Base-by-base conservation (phyloP, 2,888 invertebrate species). In the Watsonalla cultraria region DNA sequence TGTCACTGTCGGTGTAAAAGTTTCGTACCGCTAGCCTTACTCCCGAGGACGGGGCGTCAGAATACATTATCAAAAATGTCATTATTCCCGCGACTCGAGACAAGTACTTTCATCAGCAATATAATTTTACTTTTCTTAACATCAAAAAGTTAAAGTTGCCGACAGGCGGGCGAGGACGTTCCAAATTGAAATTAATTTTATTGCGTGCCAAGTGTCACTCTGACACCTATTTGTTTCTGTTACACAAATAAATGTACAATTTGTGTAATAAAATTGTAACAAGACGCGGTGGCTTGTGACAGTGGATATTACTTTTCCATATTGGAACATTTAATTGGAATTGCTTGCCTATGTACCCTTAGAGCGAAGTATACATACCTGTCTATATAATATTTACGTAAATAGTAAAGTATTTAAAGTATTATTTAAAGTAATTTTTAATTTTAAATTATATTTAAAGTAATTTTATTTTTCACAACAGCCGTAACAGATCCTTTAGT, bases 1-100 rank as follows among this genome's bases (percentile, higher is more conserved):
- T 42, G 42, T 42, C 42, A 42, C 5, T 11, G 42, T 42, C 8
- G 42, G 37, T 58, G 68, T 61, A 58, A 51, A 54, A 70, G 56
- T 61, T 68, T 57, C 45, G 50, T 56, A 62, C 57, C 54, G 54
- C 47, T 55, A 33, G 51, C 53, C 37, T 58, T 51, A 53, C 58
- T 55, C 54, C 56, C 58, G 65, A 51, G 61, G 75, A 71, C 72
- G 62, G 66, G 61, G 55, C 59, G 74, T 69, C 73, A 61, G 62
- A 64, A 62, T 61, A 71, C 75, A 69, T 76, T 76, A 76, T 69
- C 61, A 68, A 73, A 74, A 74, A 71, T 68, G 65, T 70, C 67
- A 67, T 64, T 70, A 59, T 68, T 62, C 11, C 11, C 56, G 56
- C 48, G 34, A 57, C 54, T 52, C 56, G 58, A 42, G 9, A 42